phyloP scores from a whole-genome alignment of 2,797 vertebrate species.

The Sebastes oblongus region DNA sequence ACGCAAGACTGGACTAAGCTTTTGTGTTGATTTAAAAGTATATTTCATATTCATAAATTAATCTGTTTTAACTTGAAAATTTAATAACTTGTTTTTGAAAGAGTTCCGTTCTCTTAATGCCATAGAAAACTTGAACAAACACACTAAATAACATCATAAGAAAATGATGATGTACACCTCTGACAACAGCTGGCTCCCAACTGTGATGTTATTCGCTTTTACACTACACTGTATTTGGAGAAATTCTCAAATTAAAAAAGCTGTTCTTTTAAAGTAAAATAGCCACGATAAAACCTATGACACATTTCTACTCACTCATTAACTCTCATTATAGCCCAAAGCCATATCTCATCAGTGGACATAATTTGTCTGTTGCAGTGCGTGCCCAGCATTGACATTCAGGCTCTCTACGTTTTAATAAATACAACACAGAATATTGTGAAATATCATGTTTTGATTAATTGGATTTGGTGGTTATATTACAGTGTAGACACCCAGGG shows the following conservation, averaged over 20 bases:
- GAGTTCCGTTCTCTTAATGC: conserved; percentile 20
- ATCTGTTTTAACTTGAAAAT: not conserved
- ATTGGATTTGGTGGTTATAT: conserved; percentile 29
- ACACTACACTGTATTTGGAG: conserved; percentile 2
- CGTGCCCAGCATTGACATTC: conserved; percentile 32
- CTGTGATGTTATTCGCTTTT: not conserved
- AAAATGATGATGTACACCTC: too few species aligned
- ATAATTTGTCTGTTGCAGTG: conserved; percentile 35
- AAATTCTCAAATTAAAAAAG: conserved; percentile 29
- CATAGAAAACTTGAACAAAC: conserved; percentile 16
- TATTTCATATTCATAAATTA: not conserved
- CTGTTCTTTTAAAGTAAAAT: conserved; percentile 43
- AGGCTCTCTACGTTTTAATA: conserved; percentile 7
- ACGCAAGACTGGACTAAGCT: not conserved
- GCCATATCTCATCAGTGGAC: conserved; percentile 47
- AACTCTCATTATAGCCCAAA: conserved; percentile 50
- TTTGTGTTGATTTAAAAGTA: not conserved
- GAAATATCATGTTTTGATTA: conserved; percentile 35
- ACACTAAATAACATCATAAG: conserved; percentile 1
- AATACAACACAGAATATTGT: conserved; percentile 10
- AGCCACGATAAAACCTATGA: conserved; percentile 42
- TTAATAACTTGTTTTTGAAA: not conserved
- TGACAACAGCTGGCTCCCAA: not conserved
- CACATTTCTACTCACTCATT: conserved; percentile 49
- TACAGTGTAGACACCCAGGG: not conserved